Percentiles rank a stretch among this genome's conserved stretches.
Evolutionary conservation across 2,888 invertebrate genomes (phyloP).

Genomic region (Hirtodrosophila confusa): DNA sequence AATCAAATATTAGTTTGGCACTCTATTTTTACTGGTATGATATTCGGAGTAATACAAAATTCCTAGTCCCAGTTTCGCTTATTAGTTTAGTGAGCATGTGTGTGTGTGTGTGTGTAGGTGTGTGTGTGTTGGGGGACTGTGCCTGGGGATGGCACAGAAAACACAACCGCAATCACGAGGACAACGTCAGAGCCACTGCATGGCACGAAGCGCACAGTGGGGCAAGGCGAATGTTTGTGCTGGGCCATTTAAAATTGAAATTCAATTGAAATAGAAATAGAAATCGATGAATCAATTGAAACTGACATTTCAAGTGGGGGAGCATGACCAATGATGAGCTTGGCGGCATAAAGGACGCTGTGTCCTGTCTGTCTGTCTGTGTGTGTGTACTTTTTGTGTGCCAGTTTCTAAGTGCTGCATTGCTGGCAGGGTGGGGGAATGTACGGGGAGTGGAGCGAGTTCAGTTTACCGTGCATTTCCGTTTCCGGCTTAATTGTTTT

Average conservation of each 20-base stretch:
- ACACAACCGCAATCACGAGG: conserved; percentile 47
- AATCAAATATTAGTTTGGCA: too few relatives aligned
- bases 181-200: conserved; percentile 46
- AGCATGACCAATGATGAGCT: conserved; percentile 34
- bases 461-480: conserved; percentile 47
- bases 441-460: background rate
- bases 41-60: too few relatives aligned
- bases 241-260: conserved; percentile 59
- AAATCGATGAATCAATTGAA: conserved; percentile 71
- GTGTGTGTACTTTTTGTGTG: conserved; percentile 20
- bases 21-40: too few relatives aligned
- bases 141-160: conserved; percentile 27
- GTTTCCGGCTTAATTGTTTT: conserved; percentile 64
- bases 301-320: conserved; percentile 40
- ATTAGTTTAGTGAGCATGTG: conserved; percentile 42
- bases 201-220: conserved; percentile 12
- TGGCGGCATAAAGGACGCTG: conserved; percentile 7
- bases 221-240: conserved; percentile 38
- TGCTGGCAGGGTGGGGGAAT: conserved; percentile 14
- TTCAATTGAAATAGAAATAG: conserved; percentile 39
- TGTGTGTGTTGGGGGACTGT: conserved; percentile 9
- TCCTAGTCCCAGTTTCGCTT: conserved; percentile 36
- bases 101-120: conserved; percentile 3
- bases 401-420: conserved; percentile 31
- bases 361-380: conserved; percentile 6